Conservation (phyloP, 1,140 invertebrate species). For the Hirudo medicinalis region DNA sequence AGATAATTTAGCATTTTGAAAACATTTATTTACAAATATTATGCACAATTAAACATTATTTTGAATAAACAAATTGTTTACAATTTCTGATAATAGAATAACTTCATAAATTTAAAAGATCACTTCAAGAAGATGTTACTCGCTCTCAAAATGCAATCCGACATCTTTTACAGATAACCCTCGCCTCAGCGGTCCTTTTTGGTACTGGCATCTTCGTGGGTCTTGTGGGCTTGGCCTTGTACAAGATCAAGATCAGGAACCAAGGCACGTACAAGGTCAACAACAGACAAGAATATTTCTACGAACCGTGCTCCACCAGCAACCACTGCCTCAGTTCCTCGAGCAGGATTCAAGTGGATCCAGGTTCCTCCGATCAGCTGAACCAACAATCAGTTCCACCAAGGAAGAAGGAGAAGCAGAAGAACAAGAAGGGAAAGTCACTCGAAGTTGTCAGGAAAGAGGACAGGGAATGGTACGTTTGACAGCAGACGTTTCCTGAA, state of each 20-base stretch:
- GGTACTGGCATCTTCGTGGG: background rate
- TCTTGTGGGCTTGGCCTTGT: slow-evolving; percentile 66
- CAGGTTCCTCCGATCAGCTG: too few relatives aligned
- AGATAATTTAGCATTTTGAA: too few relatives aligned
- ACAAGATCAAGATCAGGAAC: slow-evolving; percentile 68
- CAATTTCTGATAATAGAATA: too few relatives aligned
- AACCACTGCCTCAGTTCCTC: too few relatives aligned
- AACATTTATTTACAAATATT: too few relatives aligned
- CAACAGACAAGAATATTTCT: slow-evolving; percentile 49
- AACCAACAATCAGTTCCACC: background rate
- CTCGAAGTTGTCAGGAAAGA: slow-evolving; percentile 6
- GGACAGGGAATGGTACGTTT: slow-evolving; percentile 9
- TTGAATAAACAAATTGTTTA: too few relatives aligned
- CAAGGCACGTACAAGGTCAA: slow-evolving; percentile 75
- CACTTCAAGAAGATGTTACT: too few relatives aligned
- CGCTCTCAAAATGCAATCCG: too few relatives aligned
- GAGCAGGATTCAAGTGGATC: too few relatives aligned
- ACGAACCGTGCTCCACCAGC: slow-evolving; percentile 21
- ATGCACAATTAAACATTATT: too few relatives aligned
- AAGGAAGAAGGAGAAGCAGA: background rate
- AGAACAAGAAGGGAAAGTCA: background rate
- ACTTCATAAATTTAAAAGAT: too few relatives aligned
- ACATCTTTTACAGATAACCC: background rate
- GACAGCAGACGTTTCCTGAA: background rate
- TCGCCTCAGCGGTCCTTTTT: background rate